Base-by-base conservation (phyloP, 2,888 invertebrate species). In the Tillus elongatus region DNA sequence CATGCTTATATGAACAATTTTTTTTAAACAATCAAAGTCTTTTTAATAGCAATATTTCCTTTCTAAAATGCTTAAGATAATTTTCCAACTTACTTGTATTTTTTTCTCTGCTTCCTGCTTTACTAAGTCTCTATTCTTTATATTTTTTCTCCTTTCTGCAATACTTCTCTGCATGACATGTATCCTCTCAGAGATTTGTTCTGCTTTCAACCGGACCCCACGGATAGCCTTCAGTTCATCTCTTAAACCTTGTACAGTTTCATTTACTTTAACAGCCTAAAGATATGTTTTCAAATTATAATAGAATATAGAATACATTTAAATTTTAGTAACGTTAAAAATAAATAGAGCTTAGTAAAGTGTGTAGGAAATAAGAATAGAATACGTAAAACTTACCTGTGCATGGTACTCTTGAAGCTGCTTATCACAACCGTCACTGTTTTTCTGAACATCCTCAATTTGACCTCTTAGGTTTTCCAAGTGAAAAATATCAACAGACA, bases 401-500 rank as follows among this genome's bases (percentile, higher is more conserved):
- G 43, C 51, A 29, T 71, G 64, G 4, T 67, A 39, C 0, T 60
- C 58, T 36, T 61, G 54, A 14, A 69, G 39, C 39, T 58, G 47
- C 9, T 37, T 42, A 24, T 57, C 54, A 13, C 43, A 46, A 6
- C 44, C 43, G 13, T 43, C 44, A 30, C 48, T 38, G 28, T 37
- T 43, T 28, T 39, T 45, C 35, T 46, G 45, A 8, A 49, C 36
- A 13, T 61, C 57, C 2, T 43, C 37, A 9, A 54, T 52, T 41
- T 59, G 47, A 2, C 54, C 52, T 35, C 47, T 47, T 15, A 64
- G 41, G 30, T 57, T 61, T 19, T 64, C 59, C 4, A 79, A 50
- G 48, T 70, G 68, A 2, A 68, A 65, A 3, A 67, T 55, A 48
- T 84, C 79, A 0, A 77, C 51, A 0, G 74, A 71, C 47, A 75